Percentiles rank a stretch among this genome's conserved stretches.
phyloP scores from a whole-genome alignment of 1,140 invertebrate species.

The Aphidius ervi region DNA sequence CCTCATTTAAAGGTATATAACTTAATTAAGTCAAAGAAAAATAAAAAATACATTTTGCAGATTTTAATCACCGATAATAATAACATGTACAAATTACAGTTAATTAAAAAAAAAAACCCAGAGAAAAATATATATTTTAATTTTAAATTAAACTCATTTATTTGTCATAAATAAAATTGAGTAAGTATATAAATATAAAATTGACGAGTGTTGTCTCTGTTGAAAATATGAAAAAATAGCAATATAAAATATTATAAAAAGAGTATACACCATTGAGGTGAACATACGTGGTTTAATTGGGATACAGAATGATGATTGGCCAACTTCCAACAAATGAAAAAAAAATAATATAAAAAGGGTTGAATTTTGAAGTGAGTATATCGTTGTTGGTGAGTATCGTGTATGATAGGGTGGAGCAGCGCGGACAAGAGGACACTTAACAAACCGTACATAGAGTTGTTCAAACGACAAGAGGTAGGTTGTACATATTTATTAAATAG shows the following conservation, averaged over 20 bases:
- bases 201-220: too few species aligned
- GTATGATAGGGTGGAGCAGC: conserved; percentile 39
- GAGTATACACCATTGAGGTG: conserved; percentile 4
- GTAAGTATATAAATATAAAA: too few species aligned
- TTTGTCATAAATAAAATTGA: too few species aligned
- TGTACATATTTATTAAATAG: conserved; percentile 1
- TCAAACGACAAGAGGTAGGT: conserved; percentile 1
- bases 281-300: conserved; percentile 21
- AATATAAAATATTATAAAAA: conserved; percentile 18
- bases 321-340: conserved; percentile 23
- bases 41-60: conserved; percentile 19
- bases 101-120: background rate
- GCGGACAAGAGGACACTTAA: conserved; percentile 38
- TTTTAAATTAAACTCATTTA: too few species aligned
- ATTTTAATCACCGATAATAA: background rate
- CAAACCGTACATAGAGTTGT: conserved; percentile 3
- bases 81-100: background rate
- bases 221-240: background rate
- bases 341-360: conserved; percentile 26
- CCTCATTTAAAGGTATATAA: too few species aligned
- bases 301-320: conserved; percentile 36
- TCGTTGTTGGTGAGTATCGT: conserved; percentile 21
- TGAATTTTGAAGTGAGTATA: conserved; percentile 43
- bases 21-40: conserved; percentile 1
- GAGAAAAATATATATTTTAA: too few species aligned